Evolutionary conservation across 2,888 invertebrate species (phyloP).

Genomic region (Hofmannophila pseudospretella): DNA sequence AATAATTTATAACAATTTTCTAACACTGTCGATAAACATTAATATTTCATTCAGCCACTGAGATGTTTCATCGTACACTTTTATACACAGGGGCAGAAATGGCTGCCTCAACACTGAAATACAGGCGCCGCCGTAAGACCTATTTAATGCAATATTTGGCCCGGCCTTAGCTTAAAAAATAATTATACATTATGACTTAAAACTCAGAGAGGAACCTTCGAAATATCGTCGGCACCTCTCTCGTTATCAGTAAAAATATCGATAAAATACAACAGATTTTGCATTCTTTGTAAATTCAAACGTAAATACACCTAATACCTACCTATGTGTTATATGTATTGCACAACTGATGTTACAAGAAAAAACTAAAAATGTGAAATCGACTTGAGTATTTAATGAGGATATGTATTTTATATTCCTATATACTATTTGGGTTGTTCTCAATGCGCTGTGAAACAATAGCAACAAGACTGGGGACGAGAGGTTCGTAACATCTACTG

Average conservation of each 20-base stretch:
- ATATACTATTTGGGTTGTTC: slow-evolving; percentile 65
- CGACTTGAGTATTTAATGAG: slow-evolving; percentile 72
- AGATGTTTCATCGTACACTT: slow-evolving; percentile 66
- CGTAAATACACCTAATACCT: slow-evolving; percentile 72
- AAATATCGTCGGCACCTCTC: slow-evolving; percentile 41
- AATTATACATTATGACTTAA: slow-evolving; percentile 74
- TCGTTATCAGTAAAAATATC: slow-evolving; percentile 68
- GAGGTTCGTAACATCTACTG: slow-evolving; percentile 39
- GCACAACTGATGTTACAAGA: slow-evolving; percentile 70
- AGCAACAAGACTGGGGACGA: slow-evolving; percentile 48
- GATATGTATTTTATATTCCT: slow-evolving; percentile 72
- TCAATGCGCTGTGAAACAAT: slow-evolving; percentile 56
- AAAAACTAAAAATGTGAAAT: slow-evolving; percentile 61
- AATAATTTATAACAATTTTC: slow-evolving; percentile 80
- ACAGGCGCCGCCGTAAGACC: slow-evolving; percentile 66
- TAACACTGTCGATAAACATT: slow-evolving; percentile 77
- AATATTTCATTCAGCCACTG: slow-evolving; percentile 73
- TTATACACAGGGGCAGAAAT: slow-evolving; percentile 57
- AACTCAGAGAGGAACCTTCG: slow-evolving; percentile 41
- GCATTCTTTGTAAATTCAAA: slow-evolving; percentile 72
- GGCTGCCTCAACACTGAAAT: slow-evolving; percentile 55
- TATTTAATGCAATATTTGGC: slow-evolving; percentile 76
- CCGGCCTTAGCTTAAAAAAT: slow-evolving; percentile 74
- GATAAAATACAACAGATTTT: slow-evolving; percentile 75
- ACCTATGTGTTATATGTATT: slow-evolving; percentile 74